These are phyloP conservation scores for Gobio occitaniae DNA, from an alignment of 2,797 vertebrate species.

Conservation along the genomic window DNA sequence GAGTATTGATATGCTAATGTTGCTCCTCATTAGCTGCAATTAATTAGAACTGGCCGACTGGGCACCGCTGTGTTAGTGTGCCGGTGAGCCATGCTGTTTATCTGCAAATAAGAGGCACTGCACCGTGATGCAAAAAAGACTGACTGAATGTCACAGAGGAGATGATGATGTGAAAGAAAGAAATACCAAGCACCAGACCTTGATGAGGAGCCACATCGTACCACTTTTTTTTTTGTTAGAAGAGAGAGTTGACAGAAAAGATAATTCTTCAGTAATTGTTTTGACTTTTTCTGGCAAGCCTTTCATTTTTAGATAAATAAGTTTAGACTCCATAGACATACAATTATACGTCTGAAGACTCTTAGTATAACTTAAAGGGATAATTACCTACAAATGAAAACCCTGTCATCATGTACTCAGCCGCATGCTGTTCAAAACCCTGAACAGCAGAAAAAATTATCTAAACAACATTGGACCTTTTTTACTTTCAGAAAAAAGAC, in stretches of 20 bases:
- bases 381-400: background rate
- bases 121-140: slow-evolving; percentile 37
- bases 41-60: slow-evolving; percentile 61
- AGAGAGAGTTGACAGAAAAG: background rate
- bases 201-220: slow-evolving; percentile 19
- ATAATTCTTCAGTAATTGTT: background rate
- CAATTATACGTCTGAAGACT: background rate
- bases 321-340: background rate
- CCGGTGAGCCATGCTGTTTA: slow-evolving; percentile 47
- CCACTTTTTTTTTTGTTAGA: slow-evolving; percentile 19
- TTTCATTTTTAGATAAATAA: background rate
- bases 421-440: background rate
- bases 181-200: slow-evolving; percentile 38
- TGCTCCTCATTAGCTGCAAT: slow-evolving; percentile 63
- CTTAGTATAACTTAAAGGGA: background rate
- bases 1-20: slow-evolving; percentile 63
- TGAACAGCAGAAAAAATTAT: background rate
- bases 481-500: background rate
- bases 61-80: slow-evolving; percentile 45
- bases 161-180: slow-evolving; percentile 22
- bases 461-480: background rate
- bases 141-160: slow-evolving; percentile 13
- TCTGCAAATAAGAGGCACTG: slow-evolving; percentile 48
- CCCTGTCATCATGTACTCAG: background rate
- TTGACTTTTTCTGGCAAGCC: background rate